Evolutionary conservation across 92 coral and sea anemone species (phyloP), one percentile per base, ranked within the genome.

Genomic region (Heteractis magnifica): DNA sequence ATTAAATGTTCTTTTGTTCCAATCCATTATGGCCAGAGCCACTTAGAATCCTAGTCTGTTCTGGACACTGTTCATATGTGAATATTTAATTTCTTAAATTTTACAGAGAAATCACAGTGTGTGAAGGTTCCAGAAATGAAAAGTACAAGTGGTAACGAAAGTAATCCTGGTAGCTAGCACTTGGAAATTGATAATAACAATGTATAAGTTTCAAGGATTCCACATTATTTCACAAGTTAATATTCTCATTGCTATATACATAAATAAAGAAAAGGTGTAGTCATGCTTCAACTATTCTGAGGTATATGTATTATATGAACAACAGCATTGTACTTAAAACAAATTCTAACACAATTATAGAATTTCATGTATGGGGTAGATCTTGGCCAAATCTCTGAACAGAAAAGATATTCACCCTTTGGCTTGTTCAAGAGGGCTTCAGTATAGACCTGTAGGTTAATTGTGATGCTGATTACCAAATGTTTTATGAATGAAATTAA

Each of bases 171-270:
- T 48, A 68, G 73, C 73, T 68, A 68, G 73, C 73, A 23, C 73
- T 68, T 68, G 48, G 73, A 68, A 68, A 23, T 20, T 68, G 58
- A 53, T 8, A 53, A 53, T 53, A 3, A 23, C 15, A 23, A 68
- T 8, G 49, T 7, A 68, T n/a, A 26, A 8, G 26, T 68, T 68
- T 5, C 23, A 68, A 6, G 73, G 73, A 68, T 26, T 68, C 49
- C 23, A 68, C 73, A 68, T 68, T 68, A 68, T 68, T 23, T 68
- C 73, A 68, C 73, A 68, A 23, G 73, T 79, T 41, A 62, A 11
- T 68, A 49, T 62, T 81, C 62, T 44, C 70, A 60, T 79, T 81
- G 48, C 14, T 81, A 62, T 81, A 56, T 65, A 80, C 73, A 81
- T 81, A 81, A 81, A 74, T 60, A 51, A 62, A 51, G 81, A 50